phyloP scores from a whole-genome alignment of 2,797 vertebrate genomes.

The Manis crassicaudata region DNA sequence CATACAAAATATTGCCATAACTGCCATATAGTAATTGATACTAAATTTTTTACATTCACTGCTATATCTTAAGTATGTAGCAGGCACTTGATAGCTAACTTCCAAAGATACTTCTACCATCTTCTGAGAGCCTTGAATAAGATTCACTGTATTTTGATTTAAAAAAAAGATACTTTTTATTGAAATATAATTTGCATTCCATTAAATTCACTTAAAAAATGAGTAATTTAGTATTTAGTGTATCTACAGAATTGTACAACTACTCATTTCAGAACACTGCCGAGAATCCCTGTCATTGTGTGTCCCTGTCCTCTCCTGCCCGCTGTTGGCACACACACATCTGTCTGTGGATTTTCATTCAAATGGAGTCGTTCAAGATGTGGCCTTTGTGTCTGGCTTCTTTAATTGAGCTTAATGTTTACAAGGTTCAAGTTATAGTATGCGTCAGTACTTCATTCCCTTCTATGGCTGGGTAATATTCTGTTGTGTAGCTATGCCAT shows the following conservation, averaged over 20 bases:
- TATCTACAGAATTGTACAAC: background rate
- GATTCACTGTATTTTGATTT: background rate
- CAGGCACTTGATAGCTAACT: background rate
- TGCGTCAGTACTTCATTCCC: background rate
- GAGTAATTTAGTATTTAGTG: background rate
- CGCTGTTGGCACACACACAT: background rate
- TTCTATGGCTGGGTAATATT: background rate
- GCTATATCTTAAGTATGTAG: background rate
- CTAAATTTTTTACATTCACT: background rate
- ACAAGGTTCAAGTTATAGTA: background rate
- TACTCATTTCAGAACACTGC: background rate
- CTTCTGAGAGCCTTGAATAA: background rate
- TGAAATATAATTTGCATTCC: background rate
- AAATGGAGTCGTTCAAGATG: background rate
- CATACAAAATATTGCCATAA: background rate
- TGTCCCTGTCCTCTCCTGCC: background rate
- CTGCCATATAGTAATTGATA: background rate
- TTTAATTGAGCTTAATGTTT: background rate
- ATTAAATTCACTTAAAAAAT: background rate
- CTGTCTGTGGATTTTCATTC: background rate
- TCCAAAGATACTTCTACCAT: background rate
- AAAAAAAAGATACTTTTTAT: background rate
- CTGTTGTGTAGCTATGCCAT: background rate
- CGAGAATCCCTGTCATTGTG: background rate
- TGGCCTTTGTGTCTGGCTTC: background rate